Percentiles rank a stretch among this genome's conserved stretches.
phyloP scores from a whole-genome alignment of 1,140 invertebrate genomes.

The Dreissena rostriformis region DNA sequence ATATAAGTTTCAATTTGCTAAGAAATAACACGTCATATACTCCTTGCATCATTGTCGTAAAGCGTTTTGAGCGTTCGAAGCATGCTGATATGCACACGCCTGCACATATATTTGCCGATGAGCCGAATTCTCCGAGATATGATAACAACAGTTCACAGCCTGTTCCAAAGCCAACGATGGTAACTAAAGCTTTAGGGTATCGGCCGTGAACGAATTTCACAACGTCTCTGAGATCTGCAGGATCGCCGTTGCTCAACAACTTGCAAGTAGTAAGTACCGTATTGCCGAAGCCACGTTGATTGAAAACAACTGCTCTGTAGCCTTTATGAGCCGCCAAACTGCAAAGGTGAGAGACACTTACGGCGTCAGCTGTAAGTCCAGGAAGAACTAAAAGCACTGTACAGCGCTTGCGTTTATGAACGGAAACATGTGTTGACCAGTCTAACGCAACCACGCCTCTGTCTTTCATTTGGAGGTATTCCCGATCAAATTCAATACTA shows the following conservation, averaged over 20 bases:
- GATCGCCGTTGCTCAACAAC: conserved; percentile 73
- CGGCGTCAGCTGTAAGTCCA: conserved; percentile 65
- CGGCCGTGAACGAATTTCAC: conserved; percentile 70
- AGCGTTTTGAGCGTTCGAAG: conserved; percentile 67
- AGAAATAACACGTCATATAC: conserved; percentile 68
- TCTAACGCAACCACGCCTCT: conserved; percentile 75
- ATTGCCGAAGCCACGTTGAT: conserved; percentile 72
- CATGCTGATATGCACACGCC: conserved; percentile 74
- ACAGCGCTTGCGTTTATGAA: conserved; percentile 63
- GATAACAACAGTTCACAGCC: conserved; percentile 73
- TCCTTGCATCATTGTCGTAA: conserved; percentile 51
- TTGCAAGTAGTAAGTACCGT: conserved; percentile 71
- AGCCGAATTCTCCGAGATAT: conserved; percentile 78
- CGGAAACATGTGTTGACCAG: conserved; percentile 68
- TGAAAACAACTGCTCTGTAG: conserved; percentile 73
- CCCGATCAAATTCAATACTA: conserved; percentile 54
- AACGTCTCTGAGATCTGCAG: conserved; percentile 70
- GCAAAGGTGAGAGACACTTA: conserved; percentile 59
- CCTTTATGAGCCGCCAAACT: conserved; percentile 65
- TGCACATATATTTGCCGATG: conserved; percentile 69
- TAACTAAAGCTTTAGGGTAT: conserved; percentile 67
- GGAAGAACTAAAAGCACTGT: conserved; percentile 73
- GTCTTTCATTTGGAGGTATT: conserved; percentile 76
- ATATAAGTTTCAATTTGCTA: conserved; percentile 59
- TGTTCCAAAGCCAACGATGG: conserved; percentile 70